Evolutionary conservation across 2,888 invertebrate species (phyloP).

Genomic region (Dryadula phaetusa): DNA sequence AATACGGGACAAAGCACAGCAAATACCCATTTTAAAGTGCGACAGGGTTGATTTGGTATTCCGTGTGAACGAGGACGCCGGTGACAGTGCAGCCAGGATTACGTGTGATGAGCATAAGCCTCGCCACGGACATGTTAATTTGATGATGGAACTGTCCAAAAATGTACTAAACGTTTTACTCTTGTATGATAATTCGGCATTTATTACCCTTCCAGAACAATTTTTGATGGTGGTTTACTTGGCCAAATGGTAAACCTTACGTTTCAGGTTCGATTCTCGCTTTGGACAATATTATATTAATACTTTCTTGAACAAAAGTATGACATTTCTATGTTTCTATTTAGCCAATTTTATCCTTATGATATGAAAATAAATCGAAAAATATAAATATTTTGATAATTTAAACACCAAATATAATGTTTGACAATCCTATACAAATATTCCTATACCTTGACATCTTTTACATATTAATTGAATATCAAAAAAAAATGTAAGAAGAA

Average conservation of each 20-base stretch:
- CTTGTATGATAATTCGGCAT: too few relatives aligned
- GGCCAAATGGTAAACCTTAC: too few relatives aligned
- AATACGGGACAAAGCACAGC: slow-evolving; percentile 21
- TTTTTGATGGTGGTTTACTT: too few relatives aligned
- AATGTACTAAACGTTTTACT: neutral
- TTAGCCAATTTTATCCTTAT: too few relatives aligned
- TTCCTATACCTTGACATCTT: slow-evolving; percentile 35
- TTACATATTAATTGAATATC: slow-evolving; percentile 42
- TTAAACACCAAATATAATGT: neutral
- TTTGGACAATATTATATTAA: too few relatives aligned
- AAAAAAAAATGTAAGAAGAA: slow-evolving; percentile 38
- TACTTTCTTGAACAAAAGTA: too few relatives aligned
- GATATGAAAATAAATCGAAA: neutral
- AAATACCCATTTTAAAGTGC: slow-evolving; percentile 32
- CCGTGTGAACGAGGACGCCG: slow-evolving; percentile 40
- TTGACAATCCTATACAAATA: slow-evolving; percentile 24
- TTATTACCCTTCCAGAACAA: too few relatives aligned
- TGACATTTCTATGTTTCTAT: too few relatives aligned
- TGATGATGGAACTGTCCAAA: slow-evolving; percentile 37
- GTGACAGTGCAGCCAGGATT: slow-evolving; percentile 35
- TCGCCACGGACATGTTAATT: slow-evolving; percentile 36
- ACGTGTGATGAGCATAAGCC: slow-evolving; percentile 40
- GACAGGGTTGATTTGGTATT: slow-evolving; percentile 40
- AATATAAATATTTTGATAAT: neutral
- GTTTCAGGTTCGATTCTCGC: too few relatives aligned